Evolutionary conservation across 2,888 invertebrate genomes (phyloP).

Genomic region (Thysanoteuthis rhombus): DNA sequence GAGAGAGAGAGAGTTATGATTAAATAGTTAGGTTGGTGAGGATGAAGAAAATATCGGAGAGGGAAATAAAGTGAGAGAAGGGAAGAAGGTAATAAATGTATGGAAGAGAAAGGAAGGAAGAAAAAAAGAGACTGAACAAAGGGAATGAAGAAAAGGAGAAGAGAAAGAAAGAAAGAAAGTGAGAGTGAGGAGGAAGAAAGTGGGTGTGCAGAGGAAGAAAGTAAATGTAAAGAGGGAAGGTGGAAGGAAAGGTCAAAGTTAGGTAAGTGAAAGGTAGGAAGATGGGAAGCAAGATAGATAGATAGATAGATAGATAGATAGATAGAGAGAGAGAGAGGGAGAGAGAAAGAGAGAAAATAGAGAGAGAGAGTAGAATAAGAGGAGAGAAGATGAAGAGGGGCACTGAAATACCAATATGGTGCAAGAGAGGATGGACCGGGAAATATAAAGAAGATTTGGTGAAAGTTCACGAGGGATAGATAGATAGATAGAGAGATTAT

Average conservation of each 20-base stretch:
- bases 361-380: too few species aligned
- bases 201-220: background rate
- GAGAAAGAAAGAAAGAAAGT: too few species aligned
- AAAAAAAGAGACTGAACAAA: background rate
- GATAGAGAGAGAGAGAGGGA: background rate
- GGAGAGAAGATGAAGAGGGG: too few species aligned
- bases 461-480: too few species aligned
- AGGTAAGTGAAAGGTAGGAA: background rate
- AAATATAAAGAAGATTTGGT: too few species aligned
- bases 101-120: background rate
- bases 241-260: too few species aligned
- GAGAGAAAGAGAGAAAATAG: too few species aligned
- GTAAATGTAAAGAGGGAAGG: background rate
- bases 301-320: background rate
- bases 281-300: background rate
- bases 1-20: background rate
- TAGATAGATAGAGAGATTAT: too few species aligned
- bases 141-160: background rate
- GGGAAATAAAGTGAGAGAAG: background rate
- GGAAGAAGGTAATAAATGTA: accelerated
- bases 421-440: too few species aligned
- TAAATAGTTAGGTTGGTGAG: background rate
- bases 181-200: too few species aligned
- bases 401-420: too few species aligned
- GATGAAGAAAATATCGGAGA: background rate